phyloP scores from a whole-genome alignment of 2,113 vertebrate genomes.

The Carollia perspicillata region DNA sequence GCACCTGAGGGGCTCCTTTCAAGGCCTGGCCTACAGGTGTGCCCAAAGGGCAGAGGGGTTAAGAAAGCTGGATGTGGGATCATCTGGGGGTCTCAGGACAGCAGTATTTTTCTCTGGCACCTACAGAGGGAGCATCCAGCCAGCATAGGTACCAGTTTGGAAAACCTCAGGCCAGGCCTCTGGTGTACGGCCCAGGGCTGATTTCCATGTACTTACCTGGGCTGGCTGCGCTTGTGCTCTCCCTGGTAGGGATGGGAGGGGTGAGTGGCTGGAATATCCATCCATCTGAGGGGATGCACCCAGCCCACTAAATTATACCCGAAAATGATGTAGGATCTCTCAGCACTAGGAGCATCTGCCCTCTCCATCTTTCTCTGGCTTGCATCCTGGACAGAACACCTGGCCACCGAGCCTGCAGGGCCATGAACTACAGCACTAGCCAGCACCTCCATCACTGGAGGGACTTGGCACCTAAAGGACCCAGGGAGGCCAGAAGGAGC shows the following conservation, averaged over 20 bases:
- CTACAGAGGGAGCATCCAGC: not conserved
- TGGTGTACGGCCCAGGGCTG: not conserved
- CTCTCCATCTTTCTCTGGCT: not conserved
- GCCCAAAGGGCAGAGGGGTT: not conserved
- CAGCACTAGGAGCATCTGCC: not conserved
- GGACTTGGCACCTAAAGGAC: not conserved
- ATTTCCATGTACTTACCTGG: too few relatives aligned
- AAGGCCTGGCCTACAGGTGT: not conserved
- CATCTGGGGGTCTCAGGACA: not conserved
- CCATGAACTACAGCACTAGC: not conserved
- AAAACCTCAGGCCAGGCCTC: not conserved
- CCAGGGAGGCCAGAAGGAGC: not conserved
- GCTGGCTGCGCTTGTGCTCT: not conserved
- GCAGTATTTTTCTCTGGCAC: not conserved
- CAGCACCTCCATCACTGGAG: rapidly evolving
- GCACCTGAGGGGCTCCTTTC: not conserved
- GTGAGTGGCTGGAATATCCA: not conserved
- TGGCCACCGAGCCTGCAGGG: not conserved
- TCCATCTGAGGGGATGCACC: not conserved
- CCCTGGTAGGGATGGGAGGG: not conserved
- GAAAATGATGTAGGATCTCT: not conserved
- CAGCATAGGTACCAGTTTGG: not conserved
- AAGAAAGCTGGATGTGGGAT: not conserved
- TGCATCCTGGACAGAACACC: not conserved
- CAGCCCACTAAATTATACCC: not conserved